Evolutionary conservation across 1,140 invertebrate species (phyloP), one percentile per base, ranked within the genome.

Genomic region (Anadara kagoshimensis): DNA sequence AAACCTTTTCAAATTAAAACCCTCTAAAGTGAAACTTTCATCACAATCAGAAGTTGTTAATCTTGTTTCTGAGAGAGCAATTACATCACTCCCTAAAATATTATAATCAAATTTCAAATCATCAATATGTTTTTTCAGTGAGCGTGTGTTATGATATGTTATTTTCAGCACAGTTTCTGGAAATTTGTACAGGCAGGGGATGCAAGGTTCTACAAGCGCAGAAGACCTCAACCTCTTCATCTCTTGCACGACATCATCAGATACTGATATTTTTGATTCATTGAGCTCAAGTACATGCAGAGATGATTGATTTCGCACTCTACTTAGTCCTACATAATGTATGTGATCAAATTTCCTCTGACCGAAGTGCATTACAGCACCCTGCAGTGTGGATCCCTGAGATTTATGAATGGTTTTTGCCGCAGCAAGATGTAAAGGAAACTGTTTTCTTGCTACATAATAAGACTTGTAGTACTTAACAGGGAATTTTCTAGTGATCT

Each of bases 261-360:
- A 16, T 12, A 36, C 7, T 10, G 24, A 36, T 4, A 58, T 58
- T 20, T 58, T 58, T 11, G 5, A 16, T 12, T 36, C 56, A 54
- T 22, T 20, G 0, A 54, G 11, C 2, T 54, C 22, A 10, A 54
- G 24, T 22, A 54, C 11, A n/a, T 54, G 22, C n/a, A 54, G 20
- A 2, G 18, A 49, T 2, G 47, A 49, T 18, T 18, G 47, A n/a
- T 49, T 49, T 14, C 11, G 2, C 0, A 69, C 67, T 36, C 67
- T 47, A 51, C 67, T 69, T 8, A 69, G 43, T 7, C 56, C 67
- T 26, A 69, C 67, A 67, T 67, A 67, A 18, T 67, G 56, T 0
- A 69, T 69, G 16, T 69, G 67, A 1, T 58, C 24, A 20, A 49
- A 24, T 29, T 69, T 69, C 22, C 67, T 69, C 7, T 51, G 47